phyloP scores from a whole-genome alignment of 2,113 vertebrate genomes.

The Potamarius usumacintae region DNA sequence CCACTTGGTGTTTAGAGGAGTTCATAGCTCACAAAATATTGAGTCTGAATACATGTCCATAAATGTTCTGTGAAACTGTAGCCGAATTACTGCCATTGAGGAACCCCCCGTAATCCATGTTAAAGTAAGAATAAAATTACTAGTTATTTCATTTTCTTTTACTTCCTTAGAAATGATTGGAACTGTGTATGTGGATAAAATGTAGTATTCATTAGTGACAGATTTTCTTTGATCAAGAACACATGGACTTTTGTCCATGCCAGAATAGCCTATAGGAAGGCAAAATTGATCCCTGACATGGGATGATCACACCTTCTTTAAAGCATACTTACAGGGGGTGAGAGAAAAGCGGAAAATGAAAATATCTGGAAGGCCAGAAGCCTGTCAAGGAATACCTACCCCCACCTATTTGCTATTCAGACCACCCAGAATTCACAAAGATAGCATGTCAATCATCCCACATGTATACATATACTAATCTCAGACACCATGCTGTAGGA shows the following conservation, averaged over 20 bases:
- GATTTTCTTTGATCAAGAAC: slow-evolving; percentile 50
- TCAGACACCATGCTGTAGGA: slow-evolving; percentile 15
- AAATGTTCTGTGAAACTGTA: slow-evolving; percentile 64
- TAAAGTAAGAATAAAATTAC: slow-evolving; percentile 23
- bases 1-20: slow-evolving; percentile 55
- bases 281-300: slow-evolving; percentile 50
- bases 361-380: slow-evolving; percentile 41
- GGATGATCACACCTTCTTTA: slow-evolving; percentile 55
- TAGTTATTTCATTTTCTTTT: not conserved
- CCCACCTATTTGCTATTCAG: slow-evolving; percentile 37
- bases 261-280: slow-evolving; percentile 44
- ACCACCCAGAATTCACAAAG: slow-evolving; percentile 69
- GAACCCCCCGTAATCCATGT: not conserved
- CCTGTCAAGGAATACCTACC: slow-evolving; percentile 41
- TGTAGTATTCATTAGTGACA: slow-evolving; percentile 37
- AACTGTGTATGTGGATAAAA: not conserved
- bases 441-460: slow-evolving; percentile 67
- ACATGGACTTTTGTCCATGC: slow-evolving; percentile 41
- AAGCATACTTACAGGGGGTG: slow-evolving; percentile 34
- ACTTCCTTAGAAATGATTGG: not conserved
- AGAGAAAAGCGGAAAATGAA: slow-evolving; percentile 46
- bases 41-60: slow-evolving; percentile 47
- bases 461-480: slow-evolving; percentile 24
- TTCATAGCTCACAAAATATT: slow-evolving; percentile 57
- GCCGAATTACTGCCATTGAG: slow-evolving; percentile 18